These are phyloP conservation scores for Drosophila nannoptera DNA, from an alignment of 1,140 invertebrate genomes.

Conservation along the genomic window DNA sequence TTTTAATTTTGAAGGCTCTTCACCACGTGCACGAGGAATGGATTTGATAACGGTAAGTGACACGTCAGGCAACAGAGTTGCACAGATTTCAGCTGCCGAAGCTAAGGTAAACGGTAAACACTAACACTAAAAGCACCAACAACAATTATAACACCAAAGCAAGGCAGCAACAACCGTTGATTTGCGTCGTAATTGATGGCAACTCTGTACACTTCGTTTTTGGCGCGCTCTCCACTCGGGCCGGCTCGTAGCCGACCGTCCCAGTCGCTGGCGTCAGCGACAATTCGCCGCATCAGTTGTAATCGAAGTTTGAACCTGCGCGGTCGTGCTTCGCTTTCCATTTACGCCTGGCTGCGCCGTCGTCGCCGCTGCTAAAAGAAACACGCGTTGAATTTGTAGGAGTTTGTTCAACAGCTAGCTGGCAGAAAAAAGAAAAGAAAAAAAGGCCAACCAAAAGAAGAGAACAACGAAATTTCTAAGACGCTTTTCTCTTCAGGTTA, in stretches of 20 bases:
- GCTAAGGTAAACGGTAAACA: background rate
- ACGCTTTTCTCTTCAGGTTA: slow-evolving; percentile 8
- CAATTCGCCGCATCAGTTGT: slow-evolving; percentile 61
- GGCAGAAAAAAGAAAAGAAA: too few species aligned
- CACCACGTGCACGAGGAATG: background rate
- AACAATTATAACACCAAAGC: slow-evolving; percentile 6
- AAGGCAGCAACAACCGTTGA: background rate
- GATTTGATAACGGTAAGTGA: slow-evolving; percentile 19
- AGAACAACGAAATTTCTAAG: slow-evolving; percentile 12
- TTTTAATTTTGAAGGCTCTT: slow-evolving; percentile 16
- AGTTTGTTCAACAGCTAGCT: background rate
- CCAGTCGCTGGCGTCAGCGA: slow-evolving; percentile 11
- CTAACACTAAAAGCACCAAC: slow-evolving; percentile 9
- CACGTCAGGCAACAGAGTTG: slow-evolving; percentile 22
- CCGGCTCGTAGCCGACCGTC: background rate
- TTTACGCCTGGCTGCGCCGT: slow-evolving; percentile 24
- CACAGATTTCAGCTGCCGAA: slow-evolving; percentile 18
- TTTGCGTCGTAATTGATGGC: slow-evolving; percentile 25
- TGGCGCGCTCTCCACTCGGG: slow-evolving; percentile 39
- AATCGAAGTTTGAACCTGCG: slow-evolving; percentile 45
- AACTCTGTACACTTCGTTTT: slow-evolving; percentile 44
- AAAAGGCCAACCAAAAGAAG: too few species aligned
- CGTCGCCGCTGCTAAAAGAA: slow-evolving; percentile 3
- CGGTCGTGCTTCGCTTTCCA: slow-evolving; percentile 39
- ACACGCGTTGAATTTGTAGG: slow-evolving; percentile 10